Evolutionary conservation across 1,140 invertebrate genomes (phyloP), one percentile per base, ranked within the genome.

Genomic region (Leptestheria dahalacensis): DNA sequence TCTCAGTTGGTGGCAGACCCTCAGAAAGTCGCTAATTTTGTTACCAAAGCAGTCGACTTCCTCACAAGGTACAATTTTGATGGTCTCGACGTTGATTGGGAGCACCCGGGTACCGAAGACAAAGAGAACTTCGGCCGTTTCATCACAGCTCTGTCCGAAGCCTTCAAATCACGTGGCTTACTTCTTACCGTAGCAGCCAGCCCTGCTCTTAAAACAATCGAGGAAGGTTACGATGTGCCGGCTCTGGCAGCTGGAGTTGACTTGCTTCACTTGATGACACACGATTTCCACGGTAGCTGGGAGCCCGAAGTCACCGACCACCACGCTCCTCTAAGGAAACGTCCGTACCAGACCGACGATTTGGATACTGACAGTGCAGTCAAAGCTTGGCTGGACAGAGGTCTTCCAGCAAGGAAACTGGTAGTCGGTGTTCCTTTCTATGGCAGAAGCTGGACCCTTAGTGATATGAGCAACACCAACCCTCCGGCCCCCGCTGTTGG

Each of bases 31-130:
- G 63, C 64, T 12, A 65, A 65, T 4, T 85, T 85, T 64, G 77
- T 83, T 11, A 77, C 83, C 9, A 70, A 76, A 12, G 80, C 79
- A 1, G 28, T 81, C 0, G 65, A 69, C 2, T 79, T 80, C 52
- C 62, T 83, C 0, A 62, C 73, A 18, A 66, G 74, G 57, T 71
- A 79, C 59, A 69, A 74, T 4, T 81, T 83, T 60, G 81, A 83
- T 66, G 82, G 82, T 0, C 63, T 82, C 0, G 79, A 82, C 60
- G 66, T 83, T 1, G 76, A 82, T 51, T 83, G 80, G 80, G 74
- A 79, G 48, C 72, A 71, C 54, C 76, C 76, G 18, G 72, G 70
- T 66, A 56, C 59, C 20, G 66, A 65, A 25, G 78, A 80, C 61
- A 77, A 74, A 63, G 69, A 71, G 18, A 73, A 77, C 53, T 74